Base-by-base conservation (phyloP, 2,113 vertebrate species). In the Taxidea taxus region DNA sequence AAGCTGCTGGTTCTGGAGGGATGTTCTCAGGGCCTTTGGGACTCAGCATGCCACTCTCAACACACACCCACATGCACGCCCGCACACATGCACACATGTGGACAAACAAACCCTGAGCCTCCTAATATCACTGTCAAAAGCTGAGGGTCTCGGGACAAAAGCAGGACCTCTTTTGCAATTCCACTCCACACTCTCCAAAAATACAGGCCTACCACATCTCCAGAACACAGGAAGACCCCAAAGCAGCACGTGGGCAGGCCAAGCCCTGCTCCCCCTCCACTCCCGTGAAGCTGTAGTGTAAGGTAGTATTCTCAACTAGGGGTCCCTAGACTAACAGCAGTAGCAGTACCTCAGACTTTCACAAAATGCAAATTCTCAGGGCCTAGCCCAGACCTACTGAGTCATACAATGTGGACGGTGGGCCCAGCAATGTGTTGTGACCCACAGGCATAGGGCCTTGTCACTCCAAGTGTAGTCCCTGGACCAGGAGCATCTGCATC, bases 11-110 rank as follows among this genome's bases (percentile, higher is more conserved):
- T 64, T 83, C 94, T 84, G 74, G 42, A 92, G 74, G 86, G 75
- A 93, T 87, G 94, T 93, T 78, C 58, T 82, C 54, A 94, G 87
- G 91, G 81, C 86, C 91, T 91, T 62, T 16, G 82, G 68, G 84
- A 87, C 20, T 90, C 54, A 7, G 91, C 47, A 37, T 56, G 75
- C 6, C 16, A 27, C 72, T 29, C 68, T 25, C 27, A 56, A 15
- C n/a, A 74, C 14, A 62, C 18, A 49, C 20, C 7, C 29, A 23
- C 75, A 18, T 16, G 16, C n/a, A 23, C 16, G 12, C 29, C 14
- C 21, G 56, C n/a, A 9, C 6, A 4, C 13, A 9, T 7, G 6
- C 3, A 4, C 4, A 9, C 44, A 34, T 18, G 1, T 7, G 14
- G 29, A 51, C 49, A 34, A 25, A 82, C 23, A 15, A 2, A 7